Evolutionary conservation across 2,113 vertebrate genomes (phyloP).

Genomic region (Bucco capensis): DNA sequence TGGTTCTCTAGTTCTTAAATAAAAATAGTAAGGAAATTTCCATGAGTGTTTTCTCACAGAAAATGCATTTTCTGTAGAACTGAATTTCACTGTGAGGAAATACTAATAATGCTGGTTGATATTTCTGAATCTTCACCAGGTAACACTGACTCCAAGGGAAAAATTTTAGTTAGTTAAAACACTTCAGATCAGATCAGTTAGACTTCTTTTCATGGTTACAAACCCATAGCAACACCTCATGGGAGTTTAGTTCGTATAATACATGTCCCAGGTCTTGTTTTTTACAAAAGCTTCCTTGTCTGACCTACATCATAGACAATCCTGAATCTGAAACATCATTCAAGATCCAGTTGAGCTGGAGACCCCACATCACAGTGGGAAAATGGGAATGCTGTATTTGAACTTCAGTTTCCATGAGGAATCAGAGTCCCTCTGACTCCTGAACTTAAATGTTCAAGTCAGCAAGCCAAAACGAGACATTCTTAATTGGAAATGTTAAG

Average conservation of each 20-base stretch:
- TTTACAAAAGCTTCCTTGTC: not conserved
- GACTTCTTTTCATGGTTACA: not conserved
- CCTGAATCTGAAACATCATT: not conserved
- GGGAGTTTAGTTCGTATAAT: not conserved
- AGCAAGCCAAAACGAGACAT: not conserved
- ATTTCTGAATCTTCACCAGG: not conserved
- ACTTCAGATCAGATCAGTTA: not conserved
- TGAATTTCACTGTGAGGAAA: not conserved
- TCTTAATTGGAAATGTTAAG: not conserved
- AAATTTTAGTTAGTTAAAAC: not conserved
- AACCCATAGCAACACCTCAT: not conserved
- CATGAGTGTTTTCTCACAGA: not conserved
- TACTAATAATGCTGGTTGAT: not conserved
- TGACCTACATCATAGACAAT: not conserved
- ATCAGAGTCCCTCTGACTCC: not conserved
- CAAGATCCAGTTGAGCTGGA: not conserved
- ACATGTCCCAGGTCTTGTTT: not conserved
- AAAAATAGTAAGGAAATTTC: constrained; percentile 44
- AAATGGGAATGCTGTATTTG: not conserved
- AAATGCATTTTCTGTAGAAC: constrained; percentile 27
- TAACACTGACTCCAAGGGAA: not conserved
- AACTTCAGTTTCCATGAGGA: not conserved
- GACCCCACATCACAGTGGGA: not conserved
- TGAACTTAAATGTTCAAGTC: not conserved
- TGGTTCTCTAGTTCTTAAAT: constrained; percentile 33